A percentile compares a stretch with the other conserved stretches of the same genome.
phyloP scores from a whole-genome alignment of 2,113 vertebrate genomes.

The Pipa parva region DNA sequence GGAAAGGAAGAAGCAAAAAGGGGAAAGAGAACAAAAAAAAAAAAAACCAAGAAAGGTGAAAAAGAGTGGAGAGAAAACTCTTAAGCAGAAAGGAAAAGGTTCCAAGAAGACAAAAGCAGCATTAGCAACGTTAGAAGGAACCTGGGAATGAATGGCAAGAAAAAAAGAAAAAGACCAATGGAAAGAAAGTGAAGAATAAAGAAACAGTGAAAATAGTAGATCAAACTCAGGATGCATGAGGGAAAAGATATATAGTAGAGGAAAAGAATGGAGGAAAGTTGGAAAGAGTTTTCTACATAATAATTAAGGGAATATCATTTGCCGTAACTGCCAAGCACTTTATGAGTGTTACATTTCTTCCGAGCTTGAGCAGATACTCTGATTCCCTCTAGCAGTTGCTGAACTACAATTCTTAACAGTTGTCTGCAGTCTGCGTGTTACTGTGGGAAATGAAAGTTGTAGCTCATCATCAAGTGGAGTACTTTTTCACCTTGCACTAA shows the following conservation, averaged over 20 bases:
- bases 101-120: neutral
- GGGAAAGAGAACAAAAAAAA: constrained; percentile 9
- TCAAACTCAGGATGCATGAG: constrained; percentile 2
- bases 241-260: neutral
- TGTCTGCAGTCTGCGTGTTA: too few species aligned
- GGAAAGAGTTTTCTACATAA: constrained; percentile 12
- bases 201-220: neutral
- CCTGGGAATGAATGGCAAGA: neutral
- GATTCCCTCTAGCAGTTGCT: too few species aligned
- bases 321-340: too few species aligned
- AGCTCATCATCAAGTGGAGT: too few species aligned
- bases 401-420: too few species aligned
- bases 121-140: neutral
- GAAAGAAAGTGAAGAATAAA: neutral
- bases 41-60: neutral
- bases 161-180: neutral
- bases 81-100: neutral
- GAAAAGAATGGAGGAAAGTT: neutral
- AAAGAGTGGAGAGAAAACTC: neutral
- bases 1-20: neutral
- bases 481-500: too few species aligned
- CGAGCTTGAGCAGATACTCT: too few species aligned
- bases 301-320: neutral
- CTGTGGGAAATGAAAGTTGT: too few species aligned
- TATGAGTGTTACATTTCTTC: too few species aligned